A percentile compares a stretch with the other conserved stretches of the same genome.
Evolutionary conservation across 2,888 invertebrate species (phyloP).

Genomic region (Cosmorhoe ocellata): DNA sequence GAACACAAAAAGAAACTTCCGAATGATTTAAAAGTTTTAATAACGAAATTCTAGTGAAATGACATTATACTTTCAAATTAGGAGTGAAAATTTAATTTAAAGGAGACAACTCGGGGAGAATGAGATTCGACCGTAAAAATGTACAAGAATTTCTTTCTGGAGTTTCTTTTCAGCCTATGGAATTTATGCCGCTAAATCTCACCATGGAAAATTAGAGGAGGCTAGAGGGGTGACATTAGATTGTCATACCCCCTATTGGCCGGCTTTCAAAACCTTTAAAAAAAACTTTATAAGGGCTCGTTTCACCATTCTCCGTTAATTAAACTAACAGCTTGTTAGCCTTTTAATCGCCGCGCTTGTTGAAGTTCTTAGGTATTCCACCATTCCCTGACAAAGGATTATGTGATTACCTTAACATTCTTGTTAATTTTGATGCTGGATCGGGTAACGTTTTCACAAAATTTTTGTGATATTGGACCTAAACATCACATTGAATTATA

Average conservation of each 20-base stretch:
- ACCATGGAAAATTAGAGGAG: constrained; percentile 72
- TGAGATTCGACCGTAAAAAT: constrained; percentile 79
- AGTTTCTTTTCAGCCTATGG: constrained; percentile 79
- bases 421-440: too few species aligned
- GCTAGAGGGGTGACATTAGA: constrained; percentile 9
- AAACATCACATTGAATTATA: too few species aligned
- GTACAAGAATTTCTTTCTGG: constrained; percentile 78
- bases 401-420: too few species aligned
- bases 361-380: too few species aligned
- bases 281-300: too few species aligned
- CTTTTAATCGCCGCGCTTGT: too few species aligned
- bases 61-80: constrained; percentile 84
- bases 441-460: too few species aligned
- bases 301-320: too few species aligned
- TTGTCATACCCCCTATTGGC: neutral
- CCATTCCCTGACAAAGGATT: too few species aligned
- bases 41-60: constrained; percentile 82
- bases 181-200: constrained; percentile 80
- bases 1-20: constrained; percentile 68
- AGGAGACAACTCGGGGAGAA: constrained; percentile 80
- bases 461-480: too few species aligned
- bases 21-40: constrained; percentile 84
- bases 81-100: constrained; percentile 84
- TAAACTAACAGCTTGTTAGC: too few species aligned
- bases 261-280: neutral